Evolutionary conservation across 1,140 invertebrate species (phyloP).

Genomic region (Drosophila paulistorum): DNA sequence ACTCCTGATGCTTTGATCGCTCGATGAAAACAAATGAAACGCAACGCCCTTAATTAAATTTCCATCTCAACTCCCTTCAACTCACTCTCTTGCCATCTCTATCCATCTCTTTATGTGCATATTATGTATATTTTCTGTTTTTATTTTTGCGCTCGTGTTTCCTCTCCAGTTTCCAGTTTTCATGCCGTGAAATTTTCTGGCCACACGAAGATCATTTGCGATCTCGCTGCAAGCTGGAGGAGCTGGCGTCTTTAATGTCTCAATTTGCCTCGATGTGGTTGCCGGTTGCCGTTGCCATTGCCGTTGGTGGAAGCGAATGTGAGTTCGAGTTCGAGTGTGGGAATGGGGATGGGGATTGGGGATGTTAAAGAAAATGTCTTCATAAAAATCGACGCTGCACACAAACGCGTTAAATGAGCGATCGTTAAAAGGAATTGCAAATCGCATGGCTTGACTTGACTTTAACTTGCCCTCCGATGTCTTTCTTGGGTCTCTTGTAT

Average conservation of each 20-base stretch:
- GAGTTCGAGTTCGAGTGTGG: background rate
- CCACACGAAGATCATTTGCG: constrained; percentile 48
- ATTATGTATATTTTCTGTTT: background rate
- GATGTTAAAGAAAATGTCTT: constrained; percentile 56
- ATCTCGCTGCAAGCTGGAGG: constrained; percentile 28
- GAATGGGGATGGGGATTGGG: constrained; percentile 9
- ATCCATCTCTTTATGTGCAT: background rate
- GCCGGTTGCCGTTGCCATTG: too few relatives aligned
- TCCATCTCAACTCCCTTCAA: constrained; percentile 5
- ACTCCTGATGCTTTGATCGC: constrained; percentile 26
- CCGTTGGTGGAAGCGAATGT: constrained; percentile 10
- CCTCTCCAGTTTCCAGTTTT: constrained; percentile 6
- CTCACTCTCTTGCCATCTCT: background rate
- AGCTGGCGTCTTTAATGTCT: constrained; percentile 74
- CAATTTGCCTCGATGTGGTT: constrained; percentile 65
- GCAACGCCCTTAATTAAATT: constrained; percentile 79
- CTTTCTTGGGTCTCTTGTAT: constrained; percentile 11
- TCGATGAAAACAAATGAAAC: constrained; percentile 75
- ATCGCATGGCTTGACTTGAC: constrained; percentile 45
- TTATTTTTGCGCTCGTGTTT: constrained; percentile 4
- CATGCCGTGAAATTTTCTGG: constrained; percentile 51
- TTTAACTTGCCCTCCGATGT: constrained; percentile 39
- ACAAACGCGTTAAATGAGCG: constrained; percentile 79
- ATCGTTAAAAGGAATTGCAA: constrained; percentile 74
- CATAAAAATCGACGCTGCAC: constrained; percentile 69